Evolutionary conservation across 2,888 invertebrate genomes (phyloP), one percentile per base, ranked within the genome.

Genomic region (Cacoxenus indagator): DNA sequence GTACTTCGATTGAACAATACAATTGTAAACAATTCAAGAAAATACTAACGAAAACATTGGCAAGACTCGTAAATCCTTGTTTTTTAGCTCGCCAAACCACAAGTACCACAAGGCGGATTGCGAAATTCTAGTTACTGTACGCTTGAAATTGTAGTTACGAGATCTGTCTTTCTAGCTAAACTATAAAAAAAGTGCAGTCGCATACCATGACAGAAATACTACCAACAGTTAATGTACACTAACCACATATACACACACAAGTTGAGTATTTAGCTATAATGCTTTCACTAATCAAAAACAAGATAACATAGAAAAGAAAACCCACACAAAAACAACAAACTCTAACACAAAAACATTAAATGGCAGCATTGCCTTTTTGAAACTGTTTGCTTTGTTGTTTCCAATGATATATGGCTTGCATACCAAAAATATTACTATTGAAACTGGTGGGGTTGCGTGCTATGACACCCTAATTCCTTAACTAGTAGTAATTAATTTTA

Each of bases 401-500:
- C 29, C 29, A 59, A 74, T 73, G 78, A 85, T 84, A 81, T 80
- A 84, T 84, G 69, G 75, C 70, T 74, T 76, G 74, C 83, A 83
- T 82, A 76, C 75, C 84, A 83, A 82, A 84, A 84, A 80, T 82
- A 80, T 81, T 83, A 75, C 8, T 37, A 37, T 8, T 37, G 14
- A 8, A 37, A 37, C 37, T 22, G 17, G 51, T 9, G 5, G 8
- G 31, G 14, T 59, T 59, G 37, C 26, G 4, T 59, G 31, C 59
- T 4, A 51, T 76, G 76, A 65, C 75, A 78, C 76, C 80, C 81
- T 85, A 85, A 85, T 84, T 82, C 80, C 78, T 77, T 84, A 77
- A 84, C 82, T 84, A 84, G 83, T 79, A 75, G 80, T 85, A 85
- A 85, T 85, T 85, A 85, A 85, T 85, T 85, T 84, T 84, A 85